phyloP scores from a whole-genome alignment of 2,888 invertebrate species.

The Metacarcinus magister region DNA sequence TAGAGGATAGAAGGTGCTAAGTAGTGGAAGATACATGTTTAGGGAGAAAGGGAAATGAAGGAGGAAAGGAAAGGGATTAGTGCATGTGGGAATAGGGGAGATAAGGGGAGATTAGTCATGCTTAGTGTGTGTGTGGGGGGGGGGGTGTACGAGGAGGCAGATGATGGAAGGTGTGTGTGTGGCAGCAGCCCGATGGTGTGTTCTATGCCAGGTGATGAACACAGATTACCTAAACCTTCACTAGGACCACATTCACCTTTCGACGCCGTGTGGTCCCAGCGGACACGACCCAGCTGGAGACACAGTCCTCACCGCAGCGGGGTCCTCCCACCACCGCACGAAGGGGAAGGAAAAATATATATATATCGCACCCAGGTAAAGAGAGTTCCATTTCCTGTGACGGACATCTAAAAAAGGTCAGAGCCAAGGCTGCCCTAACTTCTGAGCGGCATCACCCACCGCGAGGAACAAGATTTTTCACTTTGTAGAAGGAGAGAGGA shows the following conservation, averaged over 20 bases:
- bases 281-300: neutral
- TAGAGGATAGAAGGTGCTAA: neutral
- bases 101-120: no score
- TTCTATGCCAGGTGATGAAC: neutral
- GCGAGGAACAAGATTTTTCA: constrained; percentile 45
- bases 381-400: constrained; percentile 45
- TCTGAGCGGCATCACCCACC: constrained; percentile 36
- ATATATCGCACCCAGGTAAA: constrained; percentile 36
- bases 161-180: neutral
- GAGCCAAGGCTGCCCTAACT: constrained; percentile 17
- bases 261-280: neutral
- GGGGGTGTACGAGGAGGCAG: no score
- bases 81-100: neutral
- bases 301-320: neutral
- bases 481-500: neutral
- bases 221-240: constrained; percentile 12
- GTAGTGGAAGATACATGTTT: neutral
- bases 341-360: constrained; percentile 14
- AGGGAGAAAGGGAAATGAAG: neutral
- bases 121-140: neutral
- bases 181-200: neutral
- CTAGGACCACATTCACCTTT: neutral
- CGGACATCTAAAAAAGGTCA: constrained; percentile 45
- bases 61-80: neutral
- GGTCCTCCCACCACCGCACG: neutral